Conservation (phyloP, 2,113 vertebrate genomes). For the Carollia perspicillata region DNA sequence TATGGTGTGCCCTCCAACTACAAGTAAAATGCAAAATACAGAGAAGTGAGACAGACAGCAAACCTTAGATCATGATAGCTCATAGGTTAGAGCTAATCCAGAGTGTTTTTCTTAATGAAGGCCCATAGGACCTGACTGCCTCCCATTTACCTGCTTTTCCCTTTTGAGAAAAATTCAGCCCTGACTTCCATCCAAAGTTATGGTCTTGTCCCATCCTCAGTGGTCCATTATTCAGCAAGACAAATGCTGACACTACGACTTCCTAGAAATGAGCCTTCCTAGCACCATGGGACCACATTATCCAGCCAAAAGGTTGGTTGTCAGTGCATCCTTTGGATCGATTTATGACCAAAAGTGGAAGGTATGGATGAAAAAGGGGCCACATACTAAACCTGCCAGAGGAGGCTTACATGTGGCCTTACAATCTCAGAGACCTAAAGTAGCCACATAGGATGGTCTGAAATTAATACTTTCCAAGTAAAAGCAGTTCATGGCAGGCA, state of each 20-base stretch:
- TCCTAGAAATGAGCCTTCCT: neutral
- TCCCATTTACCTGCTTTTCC: neutral
- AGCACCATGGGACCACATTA: neutral
- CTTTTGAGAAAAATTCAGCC: neutral
- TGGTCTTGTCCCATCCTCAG: neutral
- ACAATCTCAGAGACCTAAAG: neutral
- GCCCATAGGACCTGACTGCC: neutral
- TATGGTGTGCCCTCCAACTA: neutral
- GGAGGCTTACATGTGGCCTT: neutral
- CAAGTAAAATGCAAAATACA: neutral
- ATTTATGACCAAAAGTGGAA: neutral
- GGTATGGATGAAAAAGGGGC: neutral
- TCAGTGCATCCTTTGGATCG: neutral
- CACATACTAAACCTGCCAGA: neutral
- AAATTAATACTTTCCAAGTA: neutral
- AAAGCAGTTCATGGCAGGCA: neutral
- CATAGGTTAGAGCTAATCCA: neutral
- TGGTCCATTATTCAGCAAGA: neutral
- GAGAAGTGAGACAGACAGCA: neutral
- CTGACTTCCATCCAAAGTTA: neutral
- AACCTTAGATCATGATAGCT: neutral
- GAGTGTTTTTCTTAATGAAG: neutral
- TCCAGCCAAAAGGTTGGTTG: neutral
- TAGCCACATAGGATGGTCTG: neutral
- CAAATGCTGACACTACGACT: neutral